Percentiles rank a stretch among this genome's conserved stretches.
Conservation (phyloP, 2,888 invertebrate species). For the Cephus sareptanus region DNA sequence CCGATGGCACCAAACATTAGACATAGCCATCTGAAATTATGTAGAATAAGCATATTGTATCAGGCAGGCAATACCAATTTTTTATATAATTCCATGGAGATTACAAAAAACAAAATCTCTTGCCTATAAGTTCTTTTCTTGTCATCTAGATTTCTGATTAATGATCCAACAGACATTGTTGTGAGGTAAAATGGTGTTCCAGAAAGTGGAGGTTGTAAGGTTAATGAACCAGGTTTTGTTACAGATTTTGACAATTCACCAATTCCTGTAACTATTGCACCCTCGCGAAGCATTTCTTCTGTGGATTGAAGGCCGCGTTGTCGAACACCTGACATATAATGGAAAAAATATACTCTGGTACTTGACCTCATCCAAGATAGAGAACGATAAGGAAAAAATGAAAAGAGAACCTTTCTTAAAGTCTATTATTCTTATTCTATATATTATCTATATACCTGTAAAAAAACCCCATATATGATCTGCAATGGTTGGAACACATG, state of each 20-base stretch:
- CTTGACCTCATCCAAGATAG: neutral
- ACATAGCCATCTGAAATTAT: conserved; percentile 66
- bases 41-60: conserved; percentile 9
- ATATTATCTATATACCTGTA: conserved; percentile 64
- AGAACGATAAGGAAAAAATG: neutral
- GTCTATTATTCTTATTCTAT: neutral
- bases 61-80: neutral
- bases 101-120: conserved; percentile 47
- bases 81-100: neutral
- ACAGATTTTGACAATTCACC: conserved; percentile 76
- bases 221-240: conserved; percentile 73
- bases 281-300: conserved; percentile 87
- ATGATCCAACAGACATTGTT: conserved; percentile 79
- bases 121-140: conserved; percentile 78
- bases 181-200: conserved; percentile 83
- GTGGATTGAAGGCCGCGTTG: conserved; percentile 88
- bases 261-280: conserved; percentile 81
- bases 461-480: conserved; percentile 89
- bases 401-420: neutral
- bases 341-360: neutral
- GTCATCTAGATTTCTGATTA: conserved; percentile 79
- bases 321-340: conserved; percentile 71
- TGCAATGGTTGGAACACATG: conserved; percentile 78
- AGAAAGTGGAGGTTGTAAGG: conserved; percentile 79
- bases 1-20: conserved; percentile 71